Evolutionary conservation across 2,888 invertebrate species (phyloP), one percentile per base, ranked within the genome.

Genomic region (Galeruca laticollis): DNA sequence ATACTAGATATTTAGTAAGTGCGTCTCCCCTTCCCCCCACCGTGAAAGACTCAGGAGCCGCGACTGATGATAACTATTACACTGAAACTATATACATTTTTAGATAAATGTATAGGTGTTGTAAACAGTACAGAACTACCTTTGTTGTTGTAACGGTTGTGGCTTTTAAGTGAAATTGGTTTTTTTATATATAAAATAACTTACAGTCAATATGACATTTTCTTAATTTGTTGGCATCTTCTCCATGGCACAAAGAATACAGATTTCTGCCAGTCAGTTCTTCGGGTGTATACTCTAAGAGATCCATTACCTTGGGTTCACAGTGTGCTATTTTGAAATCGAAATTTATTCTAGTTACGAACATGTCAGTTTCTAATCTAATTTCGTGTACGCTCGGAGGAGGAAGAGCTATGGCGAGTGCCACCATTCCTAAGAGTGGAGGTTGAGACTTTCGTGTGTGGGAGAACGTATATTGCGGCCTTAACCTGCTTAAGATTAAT

Each of bases 361-460:
- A 98, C 95, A 96, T 96, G 84, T 96, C 96, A 65, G 94, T 92
- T 86, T 98, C 98, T 79, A 98, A 89, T 78, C 97, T 91, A 80
- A 98, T 96, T 88, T 98, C 98, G 84, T 98, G 97, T 75, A 98
- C 96, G 75, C 97, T 97, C 11, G 98, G 98, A 11, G 98, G 98
- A 56, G 98, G 98, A 76, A 98, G 88, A 10, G 98, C 98, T 78
- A 98, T 97, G 76, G 98, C 98, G 79, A 98, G 84, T 4, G 95
- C 98, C 69, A 98, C 97, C 94, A 98, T 94, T 26, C 98, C 98
- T 78, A 98, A 87, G 35, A 96, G 88, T 8, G 95, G 93, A 13
- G 96, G 95, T 62, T 94, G 92, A 0, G 94, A 90, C 86, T 96
- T 96, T 81, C 96, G 90, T 76, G 94, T 92, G 86, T 96, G 94